These are phyloP conservation scores for Geodia barretti DNA, from an alignment of 37 sponge, comb jelly and placozoan genomes.

Conservation along the genomic window DNA sequence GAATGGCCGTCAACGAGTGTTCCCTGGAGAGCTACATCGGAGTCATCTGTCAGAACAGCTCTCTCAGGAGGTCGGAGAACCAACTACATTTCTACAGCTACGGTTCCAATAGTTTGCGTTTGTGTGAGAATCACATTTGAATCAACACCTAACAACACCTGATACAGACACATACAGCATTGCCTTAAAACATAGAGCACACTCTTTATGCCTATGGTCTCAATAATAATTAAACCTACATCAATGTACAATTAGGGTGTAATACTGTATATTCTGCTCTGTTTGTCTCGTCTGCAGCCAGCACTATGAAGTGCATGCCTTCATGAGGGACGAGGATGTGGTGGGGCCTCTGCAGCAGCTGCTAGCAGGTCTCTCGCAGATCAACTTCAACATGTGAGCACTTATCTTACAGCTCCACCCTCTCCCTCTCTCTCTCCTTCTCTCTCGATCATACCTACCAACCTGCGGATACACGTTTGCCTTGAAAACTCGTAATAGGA, in stretches of 20 bases:
- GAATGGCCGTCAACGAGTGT: slow-evolving; percentile 85
- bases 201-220: too few relatives aligned
- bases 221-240: too few relatives aligned
- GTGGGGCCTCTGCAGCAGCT: slow-evolving; percentile 51
- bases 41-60: slow-evolving; percentile 67
- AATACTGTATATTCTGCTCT: background rate
- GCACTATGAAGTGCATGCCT: slow-evolving; percentile 83
- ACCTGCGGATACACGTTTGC: too few relatives aligned
- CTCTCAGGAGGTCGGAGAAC: slow-evolving; percentile 31
- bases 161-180: too few relatives aligned
- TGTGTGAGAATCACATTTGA: too few relatives aligned
- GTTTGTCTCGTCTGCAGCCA: slow-evolving; percentile 13
- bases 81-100: too few relatives aligned
- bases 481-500: too few relatives aligned
- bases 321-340: slow-evolving; percentile 70
- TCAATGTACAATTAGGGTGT: background rate
- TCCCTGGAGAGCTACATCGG: slow-evolving; percentile 93
- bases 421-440: too few relatives aligned
- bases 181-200: too few relatives aligned
- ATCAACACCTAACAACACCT: background rate
- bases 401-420: too few relatives aligned
- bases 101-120: too few relatives aligned
- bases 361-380: slow-evolving; percentile 65
- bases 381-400: slow-evolving; percentile 66
- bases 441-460: background rate